These are phyloP conservation scores for Proterorhinus semilunaris DNA, from an alignment of 2,113 vertebrate genomes.

Conservation along the genomic window DNA sequence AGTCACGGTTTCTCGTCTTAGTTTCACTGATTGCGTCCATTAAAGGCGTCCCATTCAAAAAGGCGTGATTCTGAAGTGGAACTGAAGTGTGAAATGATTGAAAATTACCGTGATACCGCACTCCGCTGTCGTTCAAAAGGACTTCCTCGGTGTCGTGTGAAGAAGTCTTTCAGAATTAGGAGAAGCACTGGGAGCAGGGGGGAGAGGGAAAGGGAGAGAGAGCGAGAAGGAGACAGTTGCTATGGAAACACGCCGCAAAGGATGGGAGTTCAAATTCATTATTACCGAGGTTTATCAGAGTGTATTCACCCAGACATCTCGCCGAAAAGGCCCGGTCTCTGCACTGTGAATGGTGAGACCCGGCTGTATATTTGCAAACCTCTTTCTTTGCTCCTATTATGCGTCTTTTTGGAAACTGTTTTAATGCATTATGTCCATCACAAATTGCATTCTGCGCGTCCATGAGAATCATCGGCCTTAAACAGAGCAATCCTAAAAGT, in stretches of 20 bases:
- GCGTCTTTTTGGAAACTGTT: too few relatives aligned
- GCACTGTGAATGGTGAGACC: background rate
- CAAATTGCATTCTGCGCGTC: too few relatives aligned
- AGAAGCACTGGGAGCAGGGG: background rate
- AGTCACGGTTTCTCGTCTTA: too few relatives aligned
- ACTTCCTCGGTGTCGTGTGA: background rate
- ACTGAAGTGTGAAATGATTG: background rate
- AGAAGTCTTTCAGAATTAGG: background rate
- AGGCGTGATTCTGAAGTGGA: background rate
- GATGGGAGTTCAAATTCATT: conserved; percentile 6
- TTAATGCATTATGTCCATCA: too few relatives aligned
- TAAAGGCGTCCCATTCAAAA: background rate
- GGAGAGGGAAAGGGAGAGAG: background rate
- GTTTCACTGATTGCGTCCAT: too few relatives aligned
- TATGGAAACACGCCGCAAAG: background rate
- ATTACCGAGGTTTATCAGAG: background rate
- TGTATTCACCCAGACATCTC: background rate
- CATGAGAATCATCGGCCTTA: background rate
- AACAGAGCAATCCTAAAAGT: conserved; percentile 5
- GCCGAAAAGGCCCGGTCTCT: background rate
- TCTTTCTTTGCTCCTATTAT: too few relatives aligned
- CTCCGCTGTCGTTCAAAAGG: background rate
- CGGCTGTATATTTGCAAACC: background rate
- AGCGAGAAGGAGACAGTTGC: background rate
- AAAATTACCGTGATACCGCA: background rate